These are phyloP conservation scores for Drosophila tropicalis DNA, from an alignment of 1,140 invertebrate genomes.

Conservation along the genomic window DNA sequence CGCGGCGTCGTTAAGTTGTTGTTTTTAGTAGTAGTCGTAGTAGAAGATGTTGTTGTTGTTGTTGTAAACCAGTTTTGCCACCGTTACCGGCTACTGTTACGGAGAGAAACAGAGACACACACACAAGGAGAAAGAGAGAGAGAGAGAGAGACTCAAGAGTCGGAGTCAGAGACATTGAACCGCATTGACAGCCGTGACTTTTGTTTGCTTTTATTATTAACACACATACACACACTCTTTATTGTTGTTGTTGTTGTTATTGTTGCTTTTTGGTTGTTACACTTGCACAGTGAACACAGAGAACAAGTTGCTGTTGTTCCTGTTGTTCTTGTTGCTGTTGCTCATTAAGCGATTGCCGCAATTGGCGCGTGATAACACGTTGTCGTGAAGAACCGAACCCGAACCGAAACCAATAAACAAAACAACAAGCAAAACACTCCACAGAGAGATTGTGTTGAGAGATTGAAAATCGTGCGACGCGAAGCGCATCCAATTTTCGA, in stretches of 20 bases:
- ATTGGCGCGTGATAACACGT: constrained; percentile 63
- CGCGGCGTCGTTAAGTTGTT: constrained; percentile 52
- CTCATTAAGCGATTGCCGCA: constrained; percentile 61
- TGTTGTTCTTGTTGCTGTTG: constrained; percentile 28
- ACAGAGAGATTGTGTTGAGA: constrained; percentile 18
- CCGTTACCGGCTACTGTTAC: constrained; percentile 68
- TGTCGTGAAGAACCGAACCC: constrained; percentile 38
- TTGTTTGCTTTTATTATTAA: constrained; percentile 73
- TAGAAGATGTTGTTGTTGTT: constrained; percentile 3
- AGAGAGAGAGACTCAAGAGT: not conserved
- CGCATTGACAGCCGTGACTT: constrained; percentile 71
- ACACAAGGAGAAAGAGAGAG: not conserved
- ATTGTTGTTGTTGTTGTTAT: not conserved
- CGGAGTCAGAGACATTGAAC: constrained; percentile 65
- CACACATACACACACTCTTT: constrained; percentile 35
- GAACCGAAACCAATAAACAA: constrained; percentile 22
- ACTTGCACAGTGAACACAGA: constrained; percentile 39
- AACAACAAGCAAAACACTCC: constrained; percentile 45
- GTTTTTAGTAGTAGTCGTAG: constrained; percentile 6
- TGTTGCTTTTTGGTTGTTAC: constrained; percentile 44
- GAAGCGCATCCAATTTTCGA: constrained; percentile 61
- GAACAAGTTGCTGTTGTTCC: constrained; percentile 34
- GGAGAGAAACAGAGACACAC: constrained; percentile 9
- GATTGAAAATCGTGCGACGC: constrained; percentile 68
- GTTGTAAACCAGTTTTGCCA: constrained; percentile 67